phyloP scores from a whole-genome alignment of 2,797 vertebrate genomes.

The Lithobates pipiens region DNA sequence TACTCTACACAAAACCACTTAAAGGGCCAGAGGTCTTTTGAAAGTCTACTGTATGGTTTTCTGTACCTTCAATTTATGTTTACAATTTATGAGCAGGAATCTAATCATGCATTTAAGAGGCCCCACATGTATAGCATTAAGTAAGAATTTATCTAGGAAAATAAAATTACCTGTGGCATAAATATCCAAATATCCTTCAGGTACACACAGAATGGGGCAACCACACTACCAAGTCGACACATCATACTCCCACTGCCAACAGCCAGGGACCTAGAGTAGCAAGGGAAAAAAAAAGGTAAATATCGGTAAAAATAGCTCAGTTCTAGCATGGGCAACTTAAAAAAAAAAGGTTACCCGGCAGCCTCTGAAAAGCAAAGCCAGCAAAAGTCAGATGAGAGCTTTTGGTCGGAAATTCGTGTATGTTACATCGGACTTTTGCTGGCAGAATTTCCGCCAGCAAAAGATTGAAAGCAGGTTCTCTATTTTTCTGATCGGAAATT shows the following conservation, averaged over 20 bases:
- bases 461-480: no score
- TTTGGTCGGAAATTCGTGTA: no score
- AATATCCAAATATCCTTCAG: slow-evolving; percentile 86
- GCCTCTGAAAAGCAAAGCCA: neutral
- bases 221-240: slow-evolving; percentile 87
- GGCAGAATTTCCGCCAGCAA: no score
- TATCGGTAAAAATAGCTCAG: neutral
- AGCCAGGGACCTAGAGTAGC: slow-evolving; percentile 82
- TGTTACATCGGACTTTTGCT: no score
- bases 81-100: neutral
- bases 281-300: neutral
- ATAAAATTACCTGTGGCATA: slow-evolving; percentile 82
- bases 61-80: neutral
- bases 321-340: no score
- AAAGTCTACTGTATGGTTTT: no score
- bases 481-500: no score
- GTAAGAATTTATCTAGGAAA: neutral
- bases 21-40: no score
- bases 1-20: no score
- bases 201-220: slow-evolving; percentile 88
- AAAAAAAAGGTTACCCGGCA: no score
- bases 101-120: neutral
- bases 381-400: no score
- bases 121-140: no score
- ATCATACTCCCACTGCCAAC: slow-evolving; percentile 93